A percentile compares a stretch with the other conserved stretches of the same genome.
Conservation (phyloP, 2,797 vertebrate species). For the Chrysocyon brachyurus region DNA sequence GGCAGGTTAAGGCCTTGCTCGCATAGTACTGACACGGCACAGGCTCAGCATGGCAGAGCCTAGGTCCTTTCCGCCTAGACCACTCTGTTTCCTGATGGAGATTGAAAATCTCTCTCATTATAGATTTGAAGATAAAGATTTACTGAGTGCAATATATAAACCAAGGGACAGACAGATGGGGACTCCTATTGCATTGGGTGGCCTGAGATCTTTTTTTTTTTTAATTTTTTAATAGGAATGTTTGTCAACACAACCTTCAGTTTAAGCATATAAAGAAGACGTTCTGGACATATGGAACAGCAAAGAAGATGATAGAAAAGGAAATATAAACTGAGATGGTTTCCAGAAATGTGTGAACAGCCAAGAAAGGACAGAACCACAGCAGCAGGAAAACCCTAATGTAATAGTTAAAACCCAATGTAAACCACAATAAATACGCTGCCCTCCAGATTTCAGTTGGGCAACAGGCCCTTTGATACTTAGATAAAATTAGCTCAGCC, state of each 20-base stretch:
- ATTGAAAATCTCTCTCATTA: not conserved
- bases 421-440: not conserved
- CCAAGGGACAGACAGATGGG: not conserved
- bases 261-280: not conserved
- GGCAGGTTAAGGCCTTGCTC: not conserved
- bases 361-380: not conserved
- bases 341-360: not conserved
- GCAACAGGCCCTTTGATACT: not conserved
- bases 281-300: not conserved
- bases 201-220: too few species aligned
- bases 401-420: not conserved
- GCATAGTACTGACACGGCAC: not conserved
- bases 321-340: not conserved
- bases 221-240: not conserved
- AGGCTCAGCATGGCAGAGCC: not conserved
- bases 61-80: not conserved
- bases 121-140: not conserved
- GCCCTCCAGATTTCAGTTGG: not conserved
- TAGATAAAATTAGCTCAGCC: not conserved
- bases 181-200: not conserved
- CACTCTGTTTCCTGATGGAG: not conserved
- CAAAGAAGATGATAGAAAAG: not conserved
- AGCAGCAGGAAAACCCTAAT: not conserved
- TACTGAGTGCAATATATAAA: not conserved
- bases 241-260: not conserved